Percentiles rank a stretch among this genome's conserved stretches.
Conservation (phyloP, 2,888 invertebrate species). For the Sminthurides aquaticus region DNA sequence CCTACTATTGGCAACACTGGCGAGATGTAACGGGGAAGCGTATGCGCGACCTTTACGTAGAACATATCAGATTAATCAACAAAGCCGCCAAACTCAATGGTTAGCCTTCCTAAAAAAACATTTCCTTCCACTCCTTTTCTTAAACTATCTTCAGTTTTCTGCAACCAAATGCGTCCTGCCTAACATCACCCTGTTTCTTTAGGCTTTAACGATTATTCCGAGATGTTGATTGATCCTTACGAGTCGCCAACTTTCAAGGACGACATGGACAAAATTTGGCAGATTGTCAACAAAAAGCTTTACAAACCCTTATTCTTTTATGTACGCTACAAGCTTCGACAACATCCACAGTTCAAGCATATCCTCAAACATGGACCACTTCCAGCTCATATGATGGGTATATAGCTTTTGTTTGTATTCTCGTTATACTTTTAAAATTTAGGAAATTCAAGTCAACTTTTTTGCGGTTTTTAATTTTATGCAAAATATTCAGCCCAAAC, state of each 20-base stretch:
- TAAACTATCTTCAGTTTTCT: too few species aligned
- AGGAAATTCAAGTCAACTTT: neutral
- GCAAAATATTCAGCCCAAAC: too few species aligned
- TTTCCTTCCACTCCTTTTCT: too few species aligned
- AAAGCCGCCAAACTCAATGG: slow-evolving; percentile 64
- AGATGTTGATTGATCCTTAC: slow-evolving; percentile 82
- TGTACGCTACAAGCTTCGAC: slow-evolving; percentile 60
- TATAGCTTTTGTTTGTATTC: too few species aligned
- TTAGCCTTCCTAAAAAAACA: slow-evolving; percentile 44
- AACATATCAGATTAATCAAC: slow-evolving; percentile 71
- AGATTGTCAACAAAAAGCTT: slow-evolving; percentile 59
- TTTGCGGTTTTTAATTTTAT: neutral
- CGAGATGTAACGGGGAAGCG: slow-evolving; percentile 70
- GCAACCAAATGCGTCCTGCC: too few species aligned
- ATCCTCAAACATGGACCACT: slow-evolving; percentile 63
- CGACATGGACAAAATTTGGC: slow-evolving; percentile 54
- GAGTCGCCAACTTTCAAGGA: slow-evolving; percentile 53
- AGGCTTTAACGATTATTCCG: slow-evolving; percentile 82
- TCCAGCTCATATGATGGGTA: slow-evolving; percentile 74
- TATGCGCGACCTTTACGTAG: slow-evolving; percentile 65
- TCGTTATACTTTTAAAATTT: too few species aligned
- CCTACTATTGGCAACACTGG: slow-evolving; percentile 73
- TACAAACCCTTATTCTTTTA: slow-evolving; percentile 78
- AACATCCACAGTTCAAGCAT: slow-evolving; percentile 42
- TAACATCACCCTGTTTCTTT: too few species aligned